Percentiles rank a stretch among this genome's conserved stretches.
These are phyloP conservation scores for Philopotamus ludificatus DNA, from an alignment of 1,140 invertebrate genomes.

Conservation along the genomic window DNA sequence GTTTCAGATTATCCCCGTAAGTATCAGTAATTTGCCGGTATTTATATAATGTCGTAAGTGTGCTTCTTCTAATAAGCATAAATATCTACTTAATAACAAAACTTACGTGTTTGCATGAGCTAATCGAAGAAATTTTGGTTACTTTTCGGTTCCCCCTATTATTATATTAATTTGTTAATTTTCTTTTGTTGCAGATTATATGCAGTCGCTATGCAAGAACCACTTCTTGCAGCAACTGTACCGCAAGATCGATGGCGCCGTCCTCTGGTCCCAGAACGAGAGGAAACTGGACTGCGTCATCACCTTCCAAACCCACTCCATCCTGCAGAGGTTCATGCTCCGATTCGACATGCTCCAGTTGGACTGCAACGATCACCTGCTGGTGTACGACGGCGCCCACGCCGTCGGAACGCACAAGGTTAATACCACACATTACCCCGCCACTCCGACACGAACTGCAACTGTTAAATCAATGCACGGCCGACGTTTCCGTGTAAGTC, in stretches of 20 bases:
- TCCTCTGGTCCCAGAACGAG: constrained; percentile 84
- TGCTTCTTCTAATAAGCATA: too few species aligned
- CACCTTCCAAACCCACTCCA: constrained; percentile 91
- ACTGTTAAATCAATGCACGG: not conserved
- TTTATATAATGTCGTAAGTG: too few species aligned
- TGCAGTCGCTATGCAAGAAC: constrained; percentile 82
- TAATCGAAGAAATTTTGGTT: not conserved
- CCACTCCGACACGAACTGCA: not conserved
- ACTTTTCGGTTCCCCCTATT: not conserved
- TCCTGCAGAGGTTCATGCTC: constrained; percentile 90
- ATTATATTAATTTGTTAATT: not conserved
- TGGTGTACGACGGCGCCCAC: constrained; percentile 89
- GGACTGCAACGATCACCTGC: constrained; percentile 91
- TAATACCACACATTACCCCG: too few species aligned
- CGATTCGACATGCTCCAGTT: constrained; percentile 77
- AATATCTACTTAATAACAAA: too few species aligned
- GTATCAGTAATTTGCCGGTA: too few species aligned
- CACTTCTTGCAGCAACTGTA: constrained; percentile 83
- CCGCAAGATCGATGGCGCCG: constrained; percentile 86
- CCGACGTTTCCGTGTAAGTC: constrained; percentile 5
- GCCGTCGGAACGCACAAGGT: constrained; percentile 85
- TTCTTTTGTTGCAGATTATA: constrained; percentile 67
- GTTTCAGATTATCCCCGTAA: too few species aligned
- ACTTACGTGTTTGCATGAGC: too few species aligned
- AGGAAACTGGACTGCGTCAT: constrained; percentile 85